Percentiles rank a stretch among this genome's conserved stretches.
These are phyloP conservation scores for Dyspetes luteomarginatus DNA, from an alignment of 2,888 invertebrate genomes.

Conservation along the genomic window DNA sequence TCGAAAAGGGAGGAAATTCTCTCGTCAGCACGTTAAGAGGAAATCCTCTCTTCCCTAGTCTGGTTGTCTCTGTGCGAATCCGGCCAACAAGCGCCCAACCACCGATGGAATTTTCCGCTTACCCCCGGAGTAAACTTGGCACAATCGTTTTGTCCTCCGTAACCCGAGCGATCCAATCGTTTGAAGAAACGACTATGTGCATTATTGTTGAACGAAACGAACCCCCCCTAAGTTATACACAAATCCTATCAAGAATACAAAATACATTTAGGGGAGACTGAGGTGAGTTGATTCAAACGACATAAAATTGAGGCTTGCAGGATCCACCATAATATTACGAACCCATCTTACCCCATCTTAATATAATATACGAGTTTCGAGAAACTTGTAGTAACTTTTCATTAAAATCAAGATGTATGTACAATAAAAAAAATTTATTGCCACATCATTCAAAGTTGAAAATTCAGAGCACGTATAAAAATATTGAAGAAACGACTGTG, in stretches of 20 bases:
- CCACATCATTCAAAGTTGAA: no score
- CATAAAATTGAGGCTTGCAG: no score
- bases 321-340: no score
- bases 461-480: no score
- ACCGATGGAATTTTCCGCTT: conserved; percentile 73
- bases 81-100: conserved; percentile 24
- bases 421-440: no score
- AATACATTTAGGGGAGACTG: no score
- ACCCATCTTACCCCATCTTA: no score
- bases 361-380: no score
- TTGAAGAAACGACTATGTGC: conserved; percentile 25
- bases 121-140: conserved; percentile 78
- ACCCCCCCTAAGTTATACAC: not conserved
- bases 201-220: no score
- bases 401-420: no score
- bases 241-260: not conserved
- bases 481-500: not conserved
- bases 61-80: conserved; percentile 4
- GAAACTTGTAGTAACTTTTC: no score
- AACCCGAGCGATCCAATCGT: conserved; percentile 54
- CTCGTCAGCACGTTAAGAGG: conserved; percentile 32
- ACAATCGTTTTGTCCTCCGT: conserved; percentile 72
- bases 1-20: conserved; percentile 26
- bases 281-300: no score
- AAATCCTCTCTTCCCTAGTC: conserved; percentile 7